These are phyloP conservation scores for Psilopogon haemacephalus DNA, from an alignment of 2,113 vertebrate species.

Conservation along the genomic window DNA sequence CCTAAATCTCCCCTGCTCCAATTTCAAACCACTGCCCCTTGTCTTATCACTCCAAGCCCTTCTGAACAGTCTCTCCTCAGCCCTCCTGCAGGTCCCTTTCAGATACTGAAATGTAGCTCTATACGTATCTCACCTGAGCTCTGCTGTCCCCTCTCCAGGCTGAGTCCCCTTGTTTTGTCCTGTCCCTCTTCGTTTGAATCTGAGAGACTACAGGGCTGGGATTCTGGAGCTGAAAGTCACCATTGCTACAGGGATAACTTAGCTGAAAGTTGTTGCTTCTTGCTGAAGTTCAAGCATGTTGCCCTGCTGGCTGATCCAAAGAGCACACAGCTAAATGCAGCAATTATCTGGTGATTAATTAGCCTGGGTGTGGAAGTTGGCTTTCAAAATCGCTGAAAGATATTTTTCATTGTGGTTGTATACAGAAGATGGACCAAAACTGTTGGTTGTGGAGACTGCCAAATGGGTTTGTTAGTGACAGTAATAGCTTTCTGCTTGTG, in stretches of 20 bases:
- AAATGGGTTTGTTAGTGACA: background rate
- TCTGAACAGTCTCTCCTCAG: too few species aligned
- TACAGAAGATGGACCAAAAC: background rate
- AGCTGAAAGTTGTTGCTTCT: background rate
- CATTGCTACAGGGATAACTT: fast-evolving
- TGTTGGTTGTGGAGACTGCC: background rate
- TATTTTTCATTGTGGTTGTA: background rate
- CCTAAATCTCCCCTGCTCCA: too few species aligned
- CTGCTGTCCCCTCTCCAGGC: background rate
- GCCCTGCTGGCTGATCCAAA: background rate
- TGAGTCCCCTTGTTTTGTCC: background rate
- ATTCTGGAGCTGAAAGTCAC: background rate
- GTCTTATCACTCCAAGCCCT: too few species aligned
- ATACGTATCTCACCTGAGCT: background rate
- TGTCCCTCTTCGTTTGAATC: too few species aligned
- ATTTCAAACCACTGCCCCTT: too few species aligned
- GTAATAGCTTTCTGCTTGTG: background rate
- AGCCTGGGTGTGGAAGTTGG: background rate
- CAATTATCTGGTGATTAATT: background rate
- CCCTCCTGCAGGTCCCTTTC: too few species aligned
- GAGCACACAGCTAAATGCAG: background rate
- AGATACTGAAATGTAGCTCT: too few species aligned
- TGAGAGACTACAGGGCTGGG: background rate
- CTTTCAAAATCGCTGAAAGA: too few species aligned
- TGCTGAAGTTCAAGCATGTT: background rate